Percentiles rank a stretch among this genome's conserved stretches.
phyloP scores from a whole-genome alignment of 1,140 invertebrate species.

The Elysia chlorotica region DNA sequence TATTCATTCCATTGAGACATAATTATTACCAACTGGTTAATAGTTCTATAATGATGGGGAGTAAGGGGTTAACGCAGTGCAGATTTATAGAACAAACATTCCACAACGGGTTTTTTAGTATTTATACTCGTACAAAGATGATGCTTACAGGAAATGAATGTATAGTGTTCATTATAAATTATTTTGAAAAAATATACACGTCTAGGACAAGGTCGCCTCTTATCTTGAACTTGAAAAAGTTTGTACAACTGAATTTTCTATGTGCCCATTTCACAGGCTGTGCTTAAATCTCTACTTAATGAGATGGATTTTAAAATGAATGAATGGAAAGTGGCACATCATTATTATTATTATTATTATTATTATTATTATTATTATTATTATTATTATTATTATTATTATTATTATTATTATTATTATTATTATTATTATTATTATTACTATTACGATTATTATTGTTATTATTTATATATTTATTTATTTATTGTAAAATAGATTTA shows the following conservation, averaged over 20 bases:
- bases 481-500: background rate
- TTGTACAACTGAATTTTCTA: background rate
- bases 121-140: too few species aligned
- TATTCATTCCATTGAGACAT: too few species aligned
- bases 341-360: background rate
- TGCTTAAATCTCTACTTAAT: background rate
- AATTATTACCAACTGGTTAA: too few species aligned
- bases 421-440: background rate
- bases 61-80: too few species aligned
- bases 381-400: background rate
- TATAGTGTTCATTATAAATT: background rate
- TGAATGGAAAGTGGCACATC: too few species aligned
- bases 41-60: too few species aligned
- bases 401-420: background rate
- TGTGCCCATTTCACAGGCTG: background rate
- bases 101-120: too few species aligned
- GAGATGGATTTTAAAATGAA: background rate
- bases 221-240: background rate
- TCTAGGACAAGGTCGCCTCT: background rate
- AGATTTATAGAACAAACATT: too few species aligned
- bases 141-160: too few species aligned
- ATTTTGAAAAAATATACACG: too few species aligned
- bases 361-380: background rate
- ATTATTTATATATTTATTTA: background rate
- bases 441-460: background rate